These are phyloP conservation scores for Esox niger DNA, from an alignment of 2,113 vertebrate species.

Conservation along the genomic window DNA sequence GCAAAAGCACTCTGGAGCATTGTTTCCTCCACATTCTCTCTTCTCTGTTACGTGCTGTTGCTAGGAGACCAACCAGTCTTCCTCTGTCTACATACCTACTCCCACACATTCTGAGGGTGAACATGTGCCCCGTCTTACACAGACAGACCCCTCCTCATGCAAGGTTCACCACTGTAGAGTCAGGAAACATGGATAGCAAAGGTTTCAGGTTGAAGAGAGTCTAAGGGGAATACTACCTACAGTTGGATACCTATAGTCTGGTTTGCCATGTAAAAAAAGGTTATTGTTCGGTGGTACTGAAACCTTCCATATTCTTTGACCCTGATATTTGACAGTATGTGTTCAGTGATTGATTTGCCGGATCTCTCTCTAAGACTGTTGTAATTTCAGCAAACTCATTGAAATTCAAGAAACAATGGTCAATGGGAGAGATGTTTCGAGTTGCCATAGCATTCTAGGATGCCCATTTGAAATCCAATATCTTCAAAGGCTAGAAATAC, in stretches of 20 bases:
- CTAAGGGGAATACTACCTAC: neutral
- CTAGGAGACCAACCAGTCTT: conserved; percentile 57
- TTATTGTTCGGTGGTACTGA: neutral
- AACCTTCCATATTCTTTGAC: neutral
- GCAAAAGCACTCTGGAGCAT: conserved; percentile 34
- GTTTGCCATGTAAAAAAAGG: neutral
- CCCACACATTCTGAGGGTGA: conserved; percentile 35
- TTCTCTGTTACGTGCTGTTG: conserved; percentile 60
- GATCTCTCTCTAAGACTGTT: neutral
- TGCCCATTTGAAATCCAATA: neutral
- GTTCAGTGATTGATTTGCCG: neutral
- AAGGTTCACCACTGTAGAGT: neutral
- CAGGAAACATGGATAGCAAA: neutral
- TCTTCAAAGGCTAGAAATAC: neutral
- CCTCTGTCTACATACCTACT: conserved; percentile 40
- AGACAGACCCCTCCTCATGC: conserved; percentile 18
- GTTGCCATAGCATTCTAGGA: neutral
- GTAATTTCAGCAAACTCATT: no score
- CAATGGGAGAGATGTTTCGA: neutral
- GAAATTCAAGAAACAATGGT: neutral
- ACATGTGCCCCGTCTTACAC: conserved; percentile 14
- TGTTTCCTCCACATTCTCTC: conserved; percentile 44
- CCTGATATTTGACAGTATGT: neutral
- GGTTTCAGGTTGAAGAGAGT: neutral
- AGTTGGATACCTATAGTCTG: no score